Evolutionary conservation across 1,140 invertebrate species (phyloP).

Genomic region (Melipona quadrifasciata): DNA sequence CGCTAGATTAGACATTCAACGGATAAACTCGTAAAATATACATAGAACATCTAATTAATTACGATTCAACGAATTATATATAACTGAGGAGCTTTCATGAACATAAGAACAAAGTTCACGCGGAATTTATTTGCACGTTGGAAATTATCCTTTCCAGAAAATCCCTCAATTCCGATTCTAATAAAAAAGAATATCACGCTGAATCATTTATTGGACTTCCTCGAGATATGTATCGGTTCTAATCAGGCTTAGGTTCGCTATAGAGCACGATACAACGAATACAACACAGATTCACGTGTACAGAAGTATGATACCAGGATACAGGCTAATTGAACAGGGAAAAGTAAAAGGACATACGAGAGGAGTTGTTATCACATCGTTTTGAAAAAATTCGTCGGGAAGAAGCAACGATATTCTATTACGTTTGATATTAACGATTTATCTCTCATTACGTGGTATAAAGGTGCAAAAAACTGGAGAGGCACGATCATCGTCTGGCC

Average conservation of each 20-base stretch:
- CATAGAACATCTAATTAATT: background rate
- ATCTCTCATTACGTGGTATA: slow-evolving; percentile 53
- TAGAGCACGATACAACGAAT: slow-evolving; percentile 4
- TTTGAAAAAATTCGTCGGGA: slow-evolving; percentile 37
- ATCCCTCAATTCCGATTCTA: background rate
- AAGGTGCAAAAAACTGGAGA: slow-evolving; percentile 65
- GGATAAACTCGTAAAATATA: background rate
- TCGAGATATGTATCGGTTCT: slow-evolving; percentile 35
- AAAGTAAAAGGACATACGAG: background rate
- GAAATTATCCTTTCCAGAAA: background rate
- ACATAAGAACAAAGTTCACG: background rate
- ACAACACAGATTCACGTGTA: slow-evolving; percentile 20
- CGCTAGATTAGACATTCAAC: too few relatives aligned
- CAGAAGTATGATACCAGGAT: background rate
- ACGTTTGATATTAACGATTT: too few relatives aligned
- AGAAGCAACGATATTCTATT: slow-evolving; percentile 1
- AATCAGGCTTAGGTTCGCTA: slow-evolving; percentile 17
- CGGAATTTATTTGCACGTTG: background rate
- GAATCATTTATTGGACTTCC: background rate
- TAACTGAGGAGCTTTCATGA: background rate
- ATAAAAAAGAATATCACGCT: background rate
- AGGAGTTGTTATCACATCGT: slow-evolving; percentile 37
- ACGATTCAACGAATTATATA: background rate
- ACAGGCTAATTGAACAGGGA: slow-evolving; percentile 1
- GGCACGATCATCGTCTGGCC: slow-evolving; percentile 52